Base-by-base conservation (phyloP, 2,888 invertebrate species). In the Tipula lateralis region DNA sequence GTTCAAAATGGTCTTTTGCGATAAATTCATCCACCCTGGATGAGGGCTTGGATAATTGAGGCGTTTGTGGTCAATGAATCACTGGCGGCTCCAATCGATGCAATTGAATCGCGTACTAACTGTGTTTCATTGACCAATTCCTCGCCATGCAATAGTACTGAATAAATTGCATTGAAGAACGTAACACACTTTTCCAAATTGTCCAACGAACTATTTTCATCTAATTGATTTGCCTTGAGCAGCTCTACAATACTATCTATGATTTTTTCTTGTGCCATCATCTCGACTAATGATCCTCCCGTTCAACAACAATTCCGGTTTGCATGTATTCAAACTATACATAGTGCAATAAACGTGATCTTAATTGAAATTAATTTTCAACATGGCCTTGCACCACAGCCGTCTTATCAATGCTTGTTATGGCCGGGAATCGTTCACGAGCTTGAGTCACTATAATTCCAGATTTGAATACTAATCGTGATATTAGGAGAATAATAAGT, bases 201-300 rank as follows among this genome's bases (percentile, higher is more conserved):
- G 34, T 99, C 98, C 6, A 96, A 92, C 1, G 95, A 93, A 84
- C 97, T 94, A 90, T 98, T 99, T 91, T 99, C 99, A 89, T 99
- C 99, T 85, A 99, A 91, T 89, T 98, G 97, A 91, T 97, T 97
- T 82, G 94, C 93, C 88, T 97, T 95, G 1, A 99, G 92, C 84
- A 99, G 91, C 86, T 98, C 97, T 24, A 98, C 94, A 87, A 96
- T 94, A 82, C 94, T 94, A 89, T 99, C 99, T 0, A 99, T 91
- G 0, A 95, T 93, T 86, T 96, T 94, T 89, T 99, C 99, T 90
- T 99, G 99, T 0, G 94, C 95, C 1, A 93, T 92, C 91, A 99
- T 96, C 91, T 99, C 99, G 0, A 96, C 96, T 87, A 96, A 93
- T 0, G 96, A 94, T 44, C 94, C 93, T 0, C 97, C 98, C 0